These are phyloP conservation scores for Drosophila watanabei DNA, from an alignment of 1,140 invertebrate species.

Conservation along the genomic window DNA sequence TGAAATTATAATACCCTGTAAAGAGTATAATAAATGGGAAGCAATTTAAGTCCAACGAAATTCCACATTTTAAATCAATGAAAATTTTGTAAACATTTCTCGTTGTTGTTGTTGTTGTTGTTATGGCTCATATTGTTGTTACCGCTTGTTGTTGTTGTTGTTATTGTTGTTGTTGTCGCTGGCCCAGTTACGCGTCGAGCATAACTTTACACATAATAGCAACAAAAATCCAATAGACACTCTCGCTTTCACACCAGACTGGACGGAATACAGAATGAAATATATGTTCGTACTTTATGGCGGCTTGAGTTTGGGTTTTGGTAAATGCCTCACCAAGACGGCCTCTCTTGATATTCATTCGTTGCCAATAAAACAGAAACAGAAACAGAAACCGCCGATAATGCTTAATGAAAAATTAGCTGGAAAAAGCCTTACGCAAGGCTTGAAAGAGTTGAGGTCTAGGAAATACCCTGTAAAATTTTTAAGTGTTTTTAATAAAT, in stretches of 20 bases:
- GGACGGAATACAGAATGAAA: constrained; percentile 73
- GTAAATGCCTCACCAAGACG: constrained; percentile 21
- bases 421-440: constrained; percentile 26
- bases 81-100: constrained; percentile 74
- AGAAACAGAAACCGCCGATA: constrained; percentile 26
- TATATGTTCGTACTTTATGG: background rate
- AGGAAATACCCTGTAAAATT: background rate
- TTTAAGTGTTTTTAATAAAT: background rate
- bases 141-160: background rate
- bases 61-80: constrained; percentile 72
- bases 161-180: constrained; percentile 40
- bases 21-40: constrained; percentile 23
- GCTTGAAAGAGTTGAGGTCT: background rate
- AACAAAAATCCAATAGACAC: constrained; percentile 46
- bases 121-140: too few relatives aligned
- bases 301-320: constrained; percentile 7
- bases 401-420: constrained; percentile 16
- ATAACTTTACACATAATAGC: constrained; percentile 55
- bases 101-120: constrained; percentile 19
- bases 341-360: constrained; percentile 24
- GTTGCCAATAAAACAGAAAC: constrained; percentile 45
- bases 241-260: constrained; percentile 74
- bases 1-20: too few relatives aligned
- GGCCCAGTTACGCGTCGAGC: constrained; percentile 60
- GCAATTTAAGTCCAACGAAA: constrained; percentile 39